Evolutionary conservation across 2,888 invertebrate genomes (phyloP), one percentile per base, ranked within the genome.

Genomic region (Acanthosepion pharaonis): DNA sequence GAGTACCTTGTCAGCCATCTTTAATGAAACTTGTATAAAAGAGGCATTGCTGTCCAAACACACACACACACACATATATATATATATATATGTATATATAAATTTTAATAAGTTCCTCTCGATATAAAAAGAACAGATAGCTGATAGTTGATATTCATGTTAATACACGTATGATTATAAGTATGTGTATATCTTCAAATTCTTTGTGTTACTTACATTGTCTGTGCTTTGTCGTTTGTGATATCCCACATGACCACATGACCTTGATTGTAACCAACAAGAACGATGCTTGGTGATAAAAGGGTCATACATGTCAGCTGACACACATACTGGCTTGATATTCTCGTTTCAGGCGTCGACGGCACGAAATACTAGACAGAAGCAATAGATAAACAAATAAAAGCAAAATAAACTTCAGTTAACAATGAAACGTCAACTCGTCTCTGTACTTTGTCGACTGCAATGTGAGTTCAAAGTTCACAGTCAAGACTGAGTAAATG

Each of bases 161-260:
- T n/a, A 78, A 18, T 78, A 33, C 78, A 78, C 33, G 78, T 78
- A 78, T 15, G 8, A 3, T 15, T 78, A 33, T 78, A 78, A 78
- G 0, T 15, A n/a, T 5, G 33, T 78, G n/a, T 78, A 8, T 9
- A 8, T 9, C n/a, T n/a, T n/a, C 8, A 15, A 18, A n/a, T 78
- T 33, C n/a, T 5, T 78, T n/a, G 11, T n/a, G 33, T 2, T 33
- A 78, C 78, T 78, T 78, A 78, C 78, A n/a, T 9, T 15, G n/a
- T 33, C 18, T 78, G 78, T n/a, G n/a, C n/a, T 49, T 97, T 96
- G 4, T 97, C 96, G 18, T 94, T 51, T 2, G 96, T 96, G 20
- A 97, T 96, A 92, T 97, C 96, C 97, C 97, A 97, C 91, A 96
- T 95, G 91, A 97, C 96, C 92, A 97, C 95, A 95, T 96, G 96